Percentiles rank a stretch among this genome's conserved stretches.
Conservation (phyloP, 2,797 vertebrate species). For the Ara ararauna region DNA sequence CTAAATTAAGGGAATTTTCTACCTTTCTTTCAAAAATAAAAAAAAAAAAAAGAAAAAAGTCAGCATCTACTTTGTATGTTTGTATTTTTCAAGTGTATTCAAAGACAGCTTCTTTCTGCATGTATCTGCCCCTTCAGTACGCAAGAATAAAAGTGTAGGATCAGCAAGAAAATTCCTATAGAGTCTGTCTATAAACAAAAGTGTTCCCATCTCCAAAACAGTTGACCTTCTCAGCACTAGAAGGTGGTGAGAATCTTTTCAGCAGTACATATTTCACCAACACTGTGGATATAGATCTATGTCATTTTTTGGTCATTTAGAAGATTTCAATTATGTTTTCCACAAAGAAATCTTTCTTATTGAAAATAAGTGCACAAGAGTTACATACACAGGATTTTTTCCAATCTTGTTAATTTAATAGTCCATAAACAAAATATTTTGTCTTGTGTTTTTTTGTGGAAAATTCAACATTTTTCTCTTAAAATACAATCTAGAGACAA, state of each 20-base stretch:
- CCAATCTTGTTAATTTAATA: background rate
- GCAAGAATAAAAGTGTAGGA: background rate
- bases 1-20: conserved; percentile 40
- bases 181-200: background rate
- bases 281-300: background rate
- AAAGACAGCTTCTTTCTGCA: background rate
- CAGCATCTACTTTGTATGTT: background rate
- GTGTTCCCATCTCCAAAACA: background rate
- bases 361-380: background rate
- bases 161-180: background rate
- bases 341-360: background rate
- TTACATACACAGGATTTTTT: background rate
- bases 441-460: background rate
- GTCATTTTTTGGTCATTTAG: background rate
- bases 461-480: background rate
- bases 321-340: background rate
- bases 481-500: background rate
- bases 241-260: background rate
- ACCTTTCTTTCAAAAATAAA: background rate
- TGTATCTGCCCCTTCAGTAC: background rate
- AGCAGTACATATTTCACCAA: background rate
- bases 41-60: background rate
- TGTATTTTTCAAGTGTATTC: background rate
- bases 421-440: background rate
- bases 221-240: background rate